These are phyloP conservation scores for Zaprionus gabonicus DNA, from an alignment of 1,140 invertebrate species.

Conservation along the genomic window DNA sequence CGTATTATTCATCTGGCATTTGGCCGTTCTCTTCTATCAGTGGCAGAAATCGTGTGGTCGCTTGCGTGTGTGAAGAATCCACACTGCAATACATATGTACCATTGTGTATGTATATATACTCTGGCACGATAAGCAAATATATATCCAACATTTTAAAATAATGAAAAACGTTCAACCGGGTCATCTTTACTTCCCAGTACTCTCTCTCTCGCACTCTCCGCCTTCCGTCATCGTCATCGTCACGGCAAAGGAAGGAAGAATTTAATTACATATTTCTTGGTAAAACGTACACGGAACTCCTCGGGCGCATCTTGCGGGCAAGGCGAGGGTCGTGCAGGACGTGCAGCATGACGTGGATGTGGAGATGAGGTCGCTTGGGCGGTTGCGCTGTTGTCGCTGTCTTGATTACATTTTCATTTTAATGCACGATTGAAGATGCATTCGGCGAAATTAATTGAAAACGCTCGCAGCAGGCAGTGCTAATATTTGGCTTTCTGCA, in stretches of 20 bases:
- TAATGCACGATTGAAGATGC: conserved; percentile 80
- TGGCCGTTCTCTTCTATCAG: conserved; percentile 59
- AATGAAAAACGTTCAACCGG: conserved; percentile 58
- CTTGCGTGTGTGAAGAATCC: neutral
- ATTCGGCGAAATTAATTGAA: conserved; percentile 79
- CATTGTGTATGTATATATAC: neutral
- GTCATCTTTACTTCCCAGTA: conserved; percentile 20
- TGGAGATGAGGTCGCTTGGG: neutral
- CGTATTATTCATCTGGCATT: conserved; percentile 66
- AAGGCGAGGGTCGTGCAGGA: conserved; percentile 46
- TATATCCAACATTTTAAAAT: conserved; percentile 79
- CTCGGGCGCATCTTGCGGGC: conserved; percentile 31
- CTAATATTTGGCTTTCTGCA: conserved; percentile 74
- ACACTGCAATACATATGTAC: neutral
- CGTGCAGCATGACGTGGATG: conserved; percentile 42
- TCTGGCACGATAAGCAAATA: conserved; percentile 70
- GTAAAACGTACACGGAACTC: conserved; percentile 51
- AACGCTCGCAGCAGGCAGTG: conserved; percentile 63
- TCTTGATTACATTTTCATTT: conserved; percentile 82
- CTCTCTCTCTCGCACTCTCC: neutral
- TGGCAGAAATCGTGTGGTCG: conserved; percentile 52
- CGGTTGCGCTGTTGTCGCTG: conserved; percentile 30
- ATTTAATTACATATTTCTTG: conserved; percentile 79
- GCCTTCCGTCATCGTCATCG: neutral
- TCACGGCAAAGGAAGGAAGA: conserved; percentile 47